Base-by-base conservation (phyloP, 2,888 invertebrate species). In the Chloromyia formosa region DNA sequence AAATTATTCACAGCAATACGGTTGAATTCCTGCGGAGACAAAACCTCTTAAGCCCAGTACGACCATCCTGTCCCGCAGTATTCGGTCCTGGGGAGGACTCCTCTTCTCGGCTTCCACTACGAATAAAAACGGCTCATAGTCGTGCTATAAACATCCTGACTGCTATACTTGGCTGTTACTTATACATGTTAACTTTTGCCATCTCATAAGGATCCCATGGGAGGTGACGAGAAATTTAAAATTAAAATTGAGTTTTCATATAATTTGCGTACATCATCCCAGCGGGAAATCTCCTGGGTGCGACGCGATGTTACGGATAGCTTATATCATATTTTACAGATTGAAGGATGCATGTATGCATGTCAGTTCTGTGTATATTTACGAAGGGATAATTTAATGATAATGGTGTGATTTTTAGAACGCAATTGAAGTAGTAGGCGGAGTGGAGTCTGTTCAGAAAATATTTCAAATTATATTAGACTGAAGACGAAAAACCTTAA, bases 191-290 rank as follows among this genome's bases (percentile, higher is more conserved):
- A 62, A 23, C 40, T 35, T 35, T 35, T 16, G 62, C 40, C 53
- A 40, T 60, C 5, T 16, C 58, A 35, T 40, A 20, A 58, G 42
- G 20, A 40, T 56, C 71, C 56, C 42, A 7, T 12, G 71, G 71
- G 71, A 71, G 7, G 56, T 58, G 42, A 66, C 12, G 56, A 71
- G 23, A 71, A 71, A 71, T 71, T 71, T 71, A 71, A 71, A 71
- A 71, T 71, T 71, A 71, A 71, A 71, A 71, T 71, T 71, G 71
- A 71, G 71, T 71, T 71, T 71, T 71, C 71, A 58, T 71, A 58
- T 71, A 71, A 71, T 71, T 71, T 71, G 56, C 71, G 71, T 71
- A 71, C 58, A 56, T 58, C 71, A 58, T 71, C 56, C 71, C 71
- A 71, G 71, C 40, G 20, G 58, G 42, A 56, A 40, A 66, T 66